Conservation (phyloP, 2,888 invertebrate genomes). For the Athripsodes cinereus region DNA sequence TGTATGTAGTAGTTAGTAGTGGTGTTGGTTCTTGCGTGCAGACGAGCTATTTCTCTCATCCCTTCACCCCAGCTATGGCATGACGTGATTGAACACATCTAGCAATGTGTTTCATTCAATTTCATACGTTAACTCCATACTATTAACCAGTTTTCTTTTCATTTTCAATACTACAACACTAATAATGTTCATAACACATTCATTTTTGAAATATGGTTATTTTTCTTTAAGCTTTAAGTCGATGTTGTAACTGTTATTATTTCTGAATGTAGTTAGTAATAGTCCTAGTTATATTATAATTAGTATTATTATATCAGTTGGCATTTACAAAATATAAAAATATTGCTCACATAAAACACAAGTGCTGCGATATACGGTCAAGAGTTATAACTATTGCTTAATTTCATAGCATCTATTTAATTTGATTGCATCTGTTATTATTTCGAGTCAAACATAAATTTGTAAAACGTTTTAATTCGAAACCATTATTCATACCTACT, state of each 20-base stretch:
- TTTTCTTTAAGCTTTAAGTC: no score
- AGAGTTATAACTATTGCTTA: not conserved
- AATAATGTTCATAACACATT: not conserved
- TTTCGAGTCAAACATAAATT: no score
- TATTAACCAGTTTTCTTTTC: conserved; percentile 1
- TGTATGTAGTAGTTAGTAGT: not conserved
- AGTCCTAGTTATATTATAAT: no score
- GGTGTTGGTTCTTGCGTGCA: conserved; percentile 9
- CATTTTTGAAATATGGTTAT: not conserved
- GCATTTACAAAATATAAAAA: not conserved
- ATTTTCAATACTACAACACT: conserved; percentile 1
- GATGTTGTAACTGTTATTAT: no score
- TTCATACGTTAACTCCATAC: conserved; percentile 5
- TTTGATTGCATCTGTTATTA: no score
- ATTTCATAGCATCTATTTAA: not conserved
- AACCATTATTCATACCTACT: no score
- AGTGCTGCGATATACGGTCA: not conserved
- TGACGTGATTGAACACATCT: conserved; percentile 11
- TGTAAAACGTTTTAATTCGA: no score
- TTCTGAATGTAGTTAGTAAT: no score
- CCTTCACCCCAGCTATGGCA: conserved; percentile 9
- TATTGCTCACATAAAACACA: not conserved
- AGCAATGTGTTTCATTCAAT: conserved; percentile 13
- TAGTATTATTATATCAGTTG: not conserved
- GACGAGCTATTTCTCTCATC: conserved; percentile 8